Evolutionary conservation across 2,113 vertebrate genomes (phyloP).

Genomic region (Xenopus tropicalis): DNA sequence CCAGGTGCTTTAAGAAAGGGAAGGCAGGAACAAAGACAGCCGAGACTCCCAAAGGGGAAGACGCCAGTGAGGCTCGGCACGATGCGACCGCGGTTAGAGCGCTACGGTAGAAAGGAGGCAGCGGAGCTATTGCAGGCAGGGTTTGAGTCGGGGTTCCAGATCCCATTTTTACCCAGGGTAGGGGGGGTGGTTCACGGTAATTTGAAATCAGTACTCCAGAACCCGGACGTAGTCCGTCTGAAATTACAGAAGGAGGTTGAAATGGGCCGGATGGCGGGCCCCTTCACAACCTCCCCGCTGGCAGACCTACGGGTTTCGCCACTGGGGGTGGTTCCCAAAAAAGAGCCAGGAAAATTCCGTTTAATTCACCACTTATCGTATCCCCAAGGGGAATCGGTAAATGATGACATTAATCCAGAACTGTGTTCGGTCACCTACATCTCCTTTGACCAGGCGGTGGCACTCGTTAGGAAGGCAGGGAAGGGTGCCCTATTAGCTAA

Average conservation of each 20-base stretch:
- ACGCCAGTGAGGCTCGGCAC: neutral
- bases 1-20: neutral
- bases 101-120: neutral
- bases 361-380: neutral
- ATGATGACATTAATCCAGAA: neutral
- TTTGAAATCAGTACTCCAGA: too few species aligned
- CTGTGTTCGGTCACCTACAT: too few species aligned
- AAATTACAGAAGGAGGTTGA: neutral
- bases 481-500: neutral
- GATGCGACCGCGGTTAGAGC: neutral
- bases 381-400: neutral
- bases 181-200: neutral
- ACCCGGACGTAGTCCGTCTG: neutral
- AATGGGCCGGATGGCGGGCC: neutral
- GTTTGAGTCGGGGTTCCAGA: neutral
- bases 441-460: neutral
- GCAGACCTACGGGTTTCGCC: too few species aligned
- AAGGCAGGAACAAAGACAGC: neutral
- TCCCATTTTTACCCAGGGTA: neutral
- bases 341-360: neutral
- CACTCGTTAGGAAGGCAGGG: neutral
- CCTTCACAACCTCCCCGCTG: neutral
- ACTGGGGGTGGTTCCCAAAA: neutral
- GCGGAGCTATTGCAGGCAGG: neutral
- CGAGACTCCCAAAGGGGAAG: neutral